Base-by-base conservation (phyloP, 2,113 vertebrate species). In the Corvus cornix region DNA sequence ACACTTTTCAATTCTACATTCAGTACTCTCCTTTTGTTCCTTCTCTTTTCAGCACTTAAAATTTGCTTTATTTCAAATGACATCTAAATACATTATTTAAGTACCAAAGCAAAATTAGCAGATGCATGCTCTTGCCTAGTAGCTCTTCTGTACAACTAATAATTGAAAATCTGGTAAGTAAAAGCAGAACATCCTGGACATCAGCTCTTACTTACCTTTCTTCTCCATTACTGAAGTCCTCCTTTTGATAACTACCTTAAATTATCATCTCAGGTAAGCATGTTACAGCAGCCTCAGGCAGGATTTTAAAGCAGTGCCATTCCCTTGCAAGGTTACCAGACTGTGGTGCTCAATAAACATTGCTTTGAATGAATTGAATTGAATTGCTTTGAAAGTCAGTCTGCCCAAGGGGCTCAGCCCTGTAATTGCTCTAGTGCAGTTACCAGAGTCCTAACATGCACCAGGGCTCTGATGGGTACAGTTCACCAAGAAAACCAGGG, bases 261-360 rank as follows among this genome's bases (percentile, higher is more conserved):
- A 77, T 31, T 19, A 44, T 46, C 52, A 51, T 27, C 59, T 55
- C 59, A 41, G 1, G 4, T 1, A n/a, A 48, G 30, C 39, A 67
- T 1, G 6, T 14, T 52, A 46, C 15, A 51, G 39, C 55, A 92
- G 43, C 37, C 64, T 4, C 28, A 37, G 53, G 76, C 4, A n/a
- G 60, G 56, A 58, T 37, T 90, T 51, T 26, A 78, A 73, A 53
- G 82, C 68, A 56, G 35, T 7, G 24, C 21, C 60, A 16, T 49
- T 44, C 51, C 46, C 41, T 62, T 26, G 44, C 1, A 2, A 1
- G 0, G 1, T 16, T 44, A 66, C 28, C 5, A 1, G 15, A 53
- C 1, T 27, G 24, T 1, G 5, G 17, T 52, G 26, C 35, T 51
- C 64, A 39, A 5, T 15, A 48, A 63, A 69, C n/a, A 21, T 0